Conservation (phyloP, 30 jellyfish, hydroid and myxozoan species). For the Mastigias papua region DNA sequence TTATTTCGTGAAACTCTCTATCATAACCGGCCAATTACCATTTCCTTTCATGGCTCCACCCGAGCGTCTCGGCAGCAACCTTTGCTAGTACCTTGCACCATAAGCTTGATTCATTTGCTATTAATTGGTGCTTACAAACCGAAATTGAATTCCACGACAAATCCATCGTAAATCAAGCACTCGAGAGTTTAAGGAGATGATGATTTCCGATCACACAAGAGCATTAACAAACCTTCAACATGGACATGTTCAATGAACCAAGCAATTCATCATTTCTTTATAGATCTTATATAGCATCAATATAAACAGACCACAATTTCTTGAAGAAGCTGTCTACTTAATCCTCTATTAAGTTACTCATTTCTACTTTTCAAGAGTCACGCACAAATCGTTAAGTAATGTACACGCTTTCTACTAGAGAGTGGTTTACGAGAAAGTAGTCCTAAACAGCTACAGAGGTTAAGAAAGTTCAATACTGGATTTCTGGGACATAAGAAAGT, state of each 20-base stretch:
- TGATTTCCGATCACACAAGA: slow-evolving; percentile 5
- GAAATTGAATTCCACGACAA: slow-evolving; percentile 13
- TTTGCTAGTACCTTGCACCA: background rate
- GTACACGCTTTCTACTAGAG: background rate
- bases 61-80: background rate
- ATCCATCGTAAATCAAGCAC: slow-evolving; percentile 41
- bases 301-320: slow-evolving; percentile 17
- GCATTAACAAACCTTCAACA: slow-evolving; percentile 11
- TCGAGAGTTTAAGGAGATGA: slow-evolving; percentile 27
- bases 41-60: slow-evolving; percentile 10
- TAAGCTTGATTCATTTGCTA: slow-evolving; percentile 45
- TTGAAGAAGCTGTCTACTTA: background rate
- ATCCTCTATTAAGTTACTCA: slow-evolving; percentile 1
- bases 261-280: background rate
- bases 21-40: background rate
- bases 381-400: background rate
- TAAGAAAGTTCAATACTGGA: too few relatives aligned
- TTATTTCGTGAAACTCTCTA: background rate
- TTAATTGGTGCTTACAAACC: slow-evolving; percentile 28
- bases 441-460: too few relatives aligned
- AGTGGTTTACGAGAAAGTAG: too few relatives aligned
- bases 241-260: background rate
- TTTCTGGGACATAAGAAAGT: too few relatives aligned
- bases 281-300: background rate
- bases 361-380: background rate